Conservation (phyloP, 2,113 vertebrate species). For the Cyprinodon variegatus region DNA sequence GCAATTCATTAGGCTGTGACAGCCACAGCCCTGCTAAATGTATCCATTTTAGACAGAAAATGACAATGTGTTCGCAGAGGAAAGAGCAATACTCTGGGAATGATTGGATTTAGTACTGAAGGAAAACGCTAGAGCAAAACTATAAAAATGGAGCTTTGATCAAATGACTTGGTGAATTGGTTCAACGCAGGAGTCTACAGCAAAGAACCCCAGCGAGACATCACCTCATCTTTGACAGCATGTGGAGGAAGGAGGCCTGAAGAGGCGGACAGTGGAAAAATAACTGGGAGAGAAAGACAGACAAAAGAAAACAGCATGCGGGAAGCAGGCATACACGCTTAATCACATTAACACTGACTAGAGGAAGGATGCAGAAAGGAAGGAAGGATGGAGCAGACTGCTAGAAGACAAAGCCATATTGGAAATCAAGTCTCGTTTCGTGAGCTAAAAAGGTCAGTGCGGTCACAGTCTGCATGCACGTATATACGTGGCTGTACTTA, state of each 20-base stretch:
- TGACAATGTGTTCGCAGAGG: constrained; percentile 44
- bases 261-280: not conserved
- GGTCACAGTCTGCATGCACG: constrained; percentile 48
- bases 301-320: constrained; percentile 47
- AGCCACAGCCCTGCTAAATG: constrained; percentile 45
- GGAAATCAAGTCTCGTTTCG: constrained; percentile 74
- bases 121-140: constrained; percentile 24
- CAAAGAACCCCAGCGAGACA: constrained; percentile 23
- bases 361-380: constrained; percentile 39
- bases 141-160: constrained; percentile 26
- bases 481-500: constrained; percentile 54
- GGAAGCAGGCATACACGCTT: constrained; percentile 59
- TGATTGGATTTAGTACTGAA: constrained; percentile 57
- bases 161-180: constrained; percentile 55
- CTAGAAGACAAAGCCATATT: constrained; percentile 68
- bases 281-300: constrained; percentile 18
- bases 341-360: constrained; percentile 73
- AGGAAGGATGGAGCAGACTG: constrained; percentile 33
- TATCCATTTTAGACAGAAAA: constrained; percentile 70
- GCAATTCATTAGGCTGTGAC: constrained; percentile 61
- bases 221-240: constrained; percentile 20
- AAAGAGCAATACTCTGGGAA: constrained; percentile 6
- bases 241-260: constrained; percentile 1
- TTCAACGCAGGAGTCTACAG: constrained; percentile 22
- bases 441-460: constrained; percentile 69